Evolutionary conservation across 2,888 invertebrate species (phyloP), one percentile per base, ranked within the genome.

Genomic region (Meghimatium bilineatum): DNA sequence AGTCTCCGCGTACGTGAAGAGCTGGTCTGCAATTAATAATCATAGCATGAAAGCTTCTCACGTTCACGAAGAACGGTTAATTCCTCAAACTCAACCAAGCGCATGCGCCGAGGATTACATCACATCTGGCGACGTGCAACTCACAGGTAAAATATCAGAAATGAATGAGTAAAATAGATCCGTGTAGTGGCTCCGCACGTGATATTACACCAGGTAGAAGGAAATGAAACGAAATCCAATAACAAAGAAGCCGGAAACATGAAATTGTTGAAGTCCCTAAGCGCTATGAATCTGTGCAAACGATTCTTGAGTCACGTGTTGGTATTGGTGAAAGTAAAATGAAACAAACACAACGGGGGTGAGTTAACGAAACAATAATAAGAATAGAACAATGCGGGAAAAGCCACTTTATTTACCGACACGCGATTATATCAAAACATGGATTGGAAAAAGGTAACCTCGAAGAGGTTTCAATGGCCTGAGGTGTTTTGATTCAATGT

Each of bases 71-170:
- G 38, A n/a, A 29, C n/a, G 36, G 49, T 29, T 69, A 82, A 77
- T 76, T 34, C 82, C 77, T n/a, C 52, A 36, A 52, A 56, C 74
- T 69, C n/a, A n/a, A 0, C 20, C 38, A 14, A 3, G 76, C 52
- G 56, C 82, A 82, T 82, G 82, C 77, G 82, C 56, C 14, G 56
- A 56, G 82, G 82, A 82, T 82, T 82, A 82, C 82, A 77, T 82
- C 82, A 82, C 82, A 82, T 82, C 82, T 82, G 82, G 76, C 77
- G 76, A 77, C 77, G 77, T 69, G 77, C 76, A 36, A 52, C 20
- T 20, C 36, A 17, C 82, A 82, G 82, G 82, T 82, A 82, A 23
- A 63, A 82, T 29, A 74, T 66, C 44, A 32, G 66, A 32, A 29
- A 44, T 52, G 67, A 66, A 29, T 34, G 79, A 66, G 77, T 38